A percentile compares a stretch with the other conserved stretches of the same genome.
Conservation (phyloP, 2,797 vertebrate species). For the Prunella strophiata region DNA sequence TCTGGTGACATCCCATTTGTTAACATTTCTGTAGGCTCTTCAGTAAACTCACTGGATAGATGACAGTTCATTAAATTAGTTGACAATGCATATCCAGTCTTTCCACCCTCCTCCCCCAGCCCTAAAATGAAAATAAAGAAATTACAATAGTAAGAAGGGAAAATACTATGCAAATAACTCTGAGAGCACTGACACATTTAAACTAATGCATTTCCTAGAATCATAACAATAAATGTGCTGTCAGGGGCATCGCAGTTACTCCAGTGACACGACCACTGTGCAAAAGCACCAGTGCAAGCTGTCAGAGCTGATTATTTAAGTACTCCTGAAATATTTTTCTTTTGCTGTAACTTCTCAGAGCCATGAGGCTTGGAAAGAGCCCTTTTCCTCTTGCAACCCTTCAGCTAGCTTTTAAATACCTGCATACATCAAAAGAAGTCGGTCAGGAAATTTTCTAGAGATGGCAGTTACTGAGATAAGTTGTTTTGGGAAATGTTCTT, state of each 20-base stretch:
- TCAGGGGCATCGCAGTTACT: constrained; percentile 3
- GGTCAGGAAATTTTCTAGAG: not conserved
- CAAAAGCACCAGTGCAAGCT: not conserved
- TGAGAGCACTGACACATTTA: constrained; percentile 23
- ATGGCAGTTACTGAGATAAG: not conserved
- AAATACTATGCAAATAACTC: constrained; percentile 34
- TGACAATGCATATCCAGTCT: constrained; percentile 27
- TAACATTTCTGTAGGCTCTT: constrained; percentile 29
- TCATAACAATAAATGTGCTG: constrained; percentile 18
- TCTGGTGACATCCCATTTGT: constrained; percentile 40
- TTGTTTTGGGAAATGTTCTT: not conserved
- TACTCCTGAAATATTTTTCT: not conserved
- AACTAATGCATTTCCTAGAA: constrained; percentile 13
- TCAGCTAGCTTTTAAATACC: constrained; percentile 6
- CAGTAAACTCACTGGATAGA: constrained; percentile 1
- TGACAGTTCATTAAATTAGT: constrained; percentile 62
- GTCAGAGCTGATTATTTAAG: not conserved
- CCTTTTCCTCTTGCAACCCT: not conserved
- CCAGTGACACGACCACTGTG: not conserved
- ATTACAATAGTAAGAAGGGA: constrained; percentile 12
- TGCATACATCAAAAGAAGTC: not conserved
- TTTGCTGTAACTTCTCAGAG: constrained; percentile 19
- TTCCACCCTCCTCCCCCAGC: constrained; percentile 26
- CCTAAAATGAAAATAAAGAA: constrained; percentile 47
- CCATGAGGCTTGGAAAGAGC: not conserved